Base-by-base conservation (phyloP, 35 echinoderm and acorn worm genomes). In the Diadema setosum region DNA sequence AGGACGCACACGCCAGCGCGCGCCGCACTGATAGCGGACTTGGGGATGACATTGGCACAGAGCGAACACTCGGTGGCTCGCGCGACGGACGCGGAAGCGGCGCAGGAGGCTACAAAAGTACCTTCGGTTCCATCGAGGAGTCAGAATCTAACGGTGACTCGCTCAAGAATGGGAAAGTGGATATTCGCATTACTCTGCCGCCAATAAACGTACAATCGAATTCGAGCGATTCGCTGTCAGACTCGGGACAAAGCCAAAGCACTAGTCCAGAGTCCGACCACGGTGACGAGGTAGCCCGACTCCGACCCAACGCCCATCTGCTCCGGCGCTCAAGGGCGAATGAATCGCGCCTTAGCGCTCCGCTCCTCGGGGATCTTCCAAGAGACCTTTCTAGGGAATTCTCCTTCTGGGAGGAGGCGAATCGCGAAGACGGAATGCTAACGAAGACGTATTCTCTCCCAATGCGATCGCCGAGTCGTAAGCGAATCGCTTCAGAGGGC, bases 221-320 rank as follows among this genome's bases (percentile, higher is more conserved):
- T 34, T 78, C 73, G 7, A 78, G 73, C 73, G 73, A 78, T 11
- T 78, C 73, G 34, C 73, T 42, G 73, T 78, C 73, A 41, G 73
- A 78, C 40, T 78, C 73, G 33, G 73, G 33, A 21, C 73, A 42
- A 18, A 78, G 73, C 37, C 39, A 78, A 25, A 25, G n/a, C 40
- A 42, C 73, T 35, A 44, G 35, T 26, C 73, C 73, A 25, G 73
- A 78, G 39, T 78, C 73, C 16, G 73, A 78, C 12, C 33, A 35
- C 24, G 73, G 8, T 9, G 73, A 78, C 24, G 40, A 39, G 14
- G 20, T 78, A 21, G 27, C 73, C 17, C 15, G 23, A 25, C 73
- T 78, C 35, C 33, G 73, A 16, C 11, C 73, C 17, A 78, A 78
- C 73, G 73, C 73, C 44, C 73, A 78, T 78, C 29, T 25, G 25